Evolutionary conservation across 2,888 invertebrate genomes (phyloP).

Genomic region (Heliconius erato): DNA sequence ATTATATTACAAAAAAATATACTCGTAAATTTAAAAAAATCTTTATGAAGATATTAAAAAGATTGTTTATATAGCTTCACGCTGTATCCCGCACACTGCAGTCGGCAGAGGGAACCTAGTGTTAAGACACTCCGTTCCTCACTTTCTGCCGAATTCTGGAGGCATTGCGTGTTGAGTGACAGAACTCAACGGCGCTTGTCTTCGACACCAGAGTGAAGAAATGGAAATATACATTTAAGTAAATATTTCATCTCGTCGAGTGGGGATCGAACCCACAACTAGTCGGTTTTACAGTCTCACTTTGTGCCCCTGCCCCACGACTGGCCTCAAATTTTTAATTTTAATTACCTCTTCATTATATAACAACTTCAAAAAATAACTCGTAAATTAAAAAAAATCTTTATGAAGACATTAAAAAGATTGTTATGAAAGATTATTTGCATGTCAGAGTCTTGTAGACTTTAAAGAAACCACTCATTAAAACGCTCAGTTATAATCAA

Average conservation of each 20-base stretch:
- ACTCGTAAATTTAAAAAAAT: background rate
- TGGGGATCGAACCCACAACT: too few species aligned
- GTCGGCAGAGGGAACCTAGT: too few species aligned
- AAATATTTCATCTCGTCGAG: too few species aligned
- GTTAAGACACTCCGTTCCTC: too few species aligned
- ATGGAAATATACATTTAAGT: too few species aligned
- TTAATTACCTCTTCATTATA: conserved; percentile 4
- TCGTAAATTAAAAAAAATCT: background rate
- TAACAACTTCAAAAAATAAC: background rate
- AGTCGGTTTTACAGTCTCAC: too few species aligned
- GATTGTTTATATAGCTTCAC: background rate
- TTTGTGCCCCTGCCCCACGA: too few species aligned
- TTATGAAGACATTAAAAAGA: background rate
- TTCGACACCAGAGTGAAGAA: too few species aligned
- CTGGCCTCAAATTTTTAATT: background rate
- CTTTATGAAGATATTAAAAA: background rate
- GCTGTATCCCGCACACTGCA: too few species aligned
- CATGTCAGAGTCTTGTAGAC: background rate
- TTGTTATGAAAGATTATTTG: conserved; percentile 1
- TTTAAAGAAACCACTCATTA: conserved; percentile 4
- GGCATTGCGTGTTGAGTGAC: too few species aligned
- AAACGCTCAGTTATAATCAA: background rate
- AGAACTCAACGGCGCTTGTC: too few species aligned
- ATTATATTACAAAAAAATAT: background rate
- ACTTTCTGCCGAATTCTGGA: too few species aligned